These are phyloP conservation scores for Tenrec ecaudatus DNA, from an alignment of 2,113 vertebrate genomes.

Conservation along the genomic window DNA sequence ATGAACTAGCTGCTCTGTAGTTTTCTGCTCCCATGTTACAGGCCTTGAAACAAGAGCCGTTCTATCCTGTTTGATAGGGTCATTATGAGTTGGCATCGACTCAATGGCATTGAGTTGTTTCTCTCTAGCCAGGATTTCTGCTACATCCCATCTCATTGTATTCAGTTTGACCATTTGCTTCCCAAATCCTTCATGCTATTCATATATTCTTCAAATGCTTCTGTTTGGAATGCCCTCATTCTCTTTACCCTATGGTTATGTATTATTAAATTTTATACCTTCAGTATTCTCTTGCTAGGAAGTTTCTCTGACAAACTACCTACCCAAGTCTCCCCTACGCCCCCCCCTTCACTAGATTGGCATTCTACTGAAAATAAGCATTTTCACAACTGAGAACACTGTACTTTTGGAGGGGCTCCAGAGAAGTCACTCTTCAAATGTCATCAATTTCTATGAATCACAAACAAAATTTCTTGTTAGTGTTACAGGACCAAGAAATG, in stretches of 20 bases:
- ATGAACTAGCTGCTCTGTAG: too few species aligned
- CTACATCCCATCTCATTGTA: background rate
- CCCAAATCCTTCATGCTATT: background rate
- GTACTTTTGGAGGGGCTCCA: background rate
- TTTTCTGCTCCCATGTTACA: too few species aligned
- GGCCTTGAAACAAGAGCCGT: too few species aligned
- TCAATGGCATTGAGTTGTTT: background rate
- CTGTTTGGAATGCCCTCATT: background rate
- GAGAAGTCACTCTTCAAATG: background rate
- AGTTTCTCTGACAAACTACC: background rate
- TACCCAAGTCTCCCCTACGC: background rate
- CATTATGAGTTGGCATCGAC: too few species aligned
- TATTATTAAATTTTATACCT: background rate
- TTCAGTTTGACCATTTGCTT: constrained; percentile 7
- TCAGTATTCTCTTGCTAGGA: background rate
- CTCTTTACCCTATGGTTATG: background rate
- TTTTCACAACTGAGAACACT: background rate
- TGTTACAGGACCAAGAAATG: background rate
- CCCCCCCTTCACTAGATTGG: background rate
- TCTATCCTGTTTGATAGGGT: too few species aligned
- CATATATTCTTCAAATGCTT: background rate
- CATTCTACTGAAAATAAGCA: too few species aligned
- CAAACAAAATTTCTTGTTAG: background rate
- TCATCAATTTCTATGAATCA: background rate
- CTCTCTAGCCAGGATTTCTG: background rate